phyloP scores from a whole-genome alignment of 92 coral and sea anemone species.

The Phenganax subtilis region DNA sequence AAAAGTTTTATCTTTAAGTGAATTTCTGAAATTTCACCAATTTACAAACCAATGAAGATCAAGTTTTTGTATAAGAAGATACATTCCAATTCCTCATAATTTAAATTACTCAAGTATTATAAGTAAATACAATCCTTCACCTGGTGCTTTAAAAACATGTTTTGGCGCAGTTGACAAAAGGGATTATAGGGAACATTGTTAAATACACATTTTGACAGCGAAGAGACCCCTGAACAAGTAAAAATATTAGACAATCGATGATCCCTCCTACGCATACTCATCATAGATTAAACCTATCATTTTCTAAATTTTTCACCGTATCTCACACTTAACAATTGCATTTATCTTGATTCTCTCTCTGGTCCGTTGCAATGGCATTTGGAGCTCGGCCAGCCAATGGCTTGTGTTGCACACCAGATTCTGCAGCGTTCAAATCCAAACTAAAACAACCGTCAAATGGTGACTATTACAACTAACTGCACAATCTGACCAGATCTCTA shows the following conservation, averaged over 20 bases:
- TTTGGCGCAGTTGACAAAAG: neutral
- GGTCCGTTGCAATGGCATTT: conserved; percentile 92
- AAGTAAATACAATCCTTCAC: no score
- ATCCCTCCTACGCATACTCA: neutral
- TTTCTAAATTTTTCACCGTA: conserved; percentile 14
- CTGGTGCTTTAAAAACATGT: neutral
- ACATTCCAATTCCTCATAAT: no score
- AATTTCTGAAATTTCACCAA: no score
- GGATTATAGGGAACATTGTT: neutral
- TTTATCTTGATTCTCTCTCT: conserved; percentile 89
- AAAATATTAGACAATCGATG: neutral
- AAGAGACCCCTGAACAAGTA: neutral
- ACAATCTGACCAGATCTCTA: no score
- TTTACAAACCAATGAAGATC: no score
- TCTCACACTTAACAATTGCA: conserved; percentile 59
- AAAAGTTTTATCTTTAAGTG: no score
- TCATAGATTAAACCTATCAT: conserved; percentile 25
- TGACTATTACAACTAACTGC: no score
- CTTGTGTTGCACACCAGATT: conserved; percentile 97
- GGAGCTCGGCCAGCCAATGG: conserved; percentile 94
- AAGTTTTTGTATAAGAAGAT: no score
- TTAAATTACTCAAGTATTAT: no score
- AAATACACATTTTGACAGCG: neutral
- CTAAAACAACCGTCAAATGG: conserved; percentile 27
- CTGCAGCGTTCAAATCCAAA: conserved; percentile 97